Conservation (phyloP, 64 coral and sea anemone genomes). For the Pocillopora verrucosa region DNA sequence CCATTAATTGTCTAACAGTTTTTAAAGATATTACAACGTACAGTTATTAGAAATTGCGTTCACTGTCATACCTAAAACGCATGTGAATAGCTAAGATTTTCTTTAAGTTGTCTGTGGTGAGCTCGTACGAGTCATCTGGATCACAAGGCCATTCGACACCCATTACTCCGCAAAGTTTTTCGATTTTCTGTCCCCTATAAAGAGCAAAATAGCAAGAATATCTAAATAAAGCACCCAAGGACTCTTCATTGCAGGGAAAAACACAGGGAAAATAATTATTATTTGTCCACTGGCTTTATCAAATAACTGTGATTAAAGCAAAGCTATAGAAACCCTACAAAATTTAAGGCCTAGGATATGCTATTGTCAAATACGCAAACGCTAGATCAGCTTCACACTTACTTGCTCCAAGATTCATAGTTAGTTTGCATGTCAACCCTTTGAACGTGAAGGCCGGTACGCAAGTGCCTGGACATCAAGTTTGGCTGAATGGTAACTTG, state of each 20-base stretch:
- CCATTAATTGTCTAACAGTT: too few species aligned
- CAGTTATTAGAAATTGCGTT: too few species aligned
- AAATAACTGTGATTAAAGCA: too few species aligned
- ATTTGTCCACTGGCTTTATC: too few species aligned
- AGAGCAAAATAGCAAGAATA: not conserved
- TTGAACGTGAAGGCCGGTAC: slow-evolving; percentile 54
- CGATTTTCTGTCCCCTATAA: slow-evolving; percentile 62
- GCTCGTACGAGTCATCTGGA: slow-evolving; percentile 73
- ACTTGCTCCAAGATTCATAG: slow-evolving; percentile 72
- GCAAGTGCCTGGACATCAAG: slow-evolving; percentile 70
- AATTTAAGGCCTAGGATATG: too few species aligned
- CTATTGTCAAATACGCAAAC: not conserved
- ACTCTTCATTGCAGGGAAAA: too few species aligned
- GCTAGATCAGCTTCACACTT: not conserved
- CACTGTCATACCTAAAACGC: slow-evolving; percentile 61
- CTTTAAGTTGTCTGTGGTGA: slow-evolving; percentile 81
- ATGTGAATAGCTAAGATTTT: slow-evolving; percentile 87
- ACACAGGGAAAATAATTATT: too few species aligned
- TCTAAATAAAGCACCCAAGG: too few species aligned
- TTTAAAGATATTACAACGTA: too few species aligned
- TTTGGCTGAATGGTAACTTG: slow-evolving; percentile 36
- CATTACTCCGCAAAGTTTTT: slow-evolving; percentile 70
- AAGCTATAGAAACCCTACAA: too few species aligned
- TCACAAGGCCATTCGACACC: slow-evolving; percentile 53
- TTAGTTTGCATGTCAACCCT: slow-evolving; percentile 55